Evolutionary conservation across 2,113 vertebrate genomes (phyloP), one percentile per base, ranked within the genome.

Genomic region (Echinops telfairi): DNA sequence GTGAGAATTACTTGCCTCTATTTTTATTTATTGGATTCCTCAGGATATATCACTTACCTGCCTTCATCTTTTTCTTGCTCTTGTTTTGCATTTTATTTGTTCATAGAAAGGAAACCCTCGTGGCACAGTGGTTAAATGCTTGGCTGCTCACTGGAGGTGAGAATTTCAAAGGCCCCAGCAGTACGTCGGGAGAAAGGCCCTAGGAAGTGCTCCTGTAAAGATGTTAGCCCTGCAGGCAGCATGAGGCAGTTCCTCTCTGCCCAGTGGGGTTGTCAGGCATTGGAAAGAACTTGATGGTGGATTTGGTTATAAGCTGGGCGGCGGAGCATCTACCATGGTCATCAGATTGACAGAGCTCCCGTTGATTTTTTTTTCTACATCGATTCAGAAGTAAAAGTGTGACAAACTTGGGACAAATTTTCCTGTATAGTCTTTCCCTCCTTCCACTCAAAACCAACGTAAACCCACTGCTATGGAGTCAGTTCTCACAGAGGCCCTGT

Each of bases 351-450:
- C 1, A 23, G 88, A 88, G 25, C 43, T 66, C 31, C 33, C n/a
- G 78, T 20, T 85, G n/a, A 58, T 79, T 77, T 33, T 70, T 92
- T 57, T 58, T 38, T 75, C 31, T 66, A 80, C 8, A n/a, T 92
- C 77, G 47, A 33, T 92, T 90, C 20, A 91, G 43, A 94, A 92
- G 23, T 84, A 57, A 83, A 78, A 86, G 6, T 68, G 66, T 12
- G 79, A 60, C 93, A 79, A 91, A 19, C 9, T 25, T 58, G 88
- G 70, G 47, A 66, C 70, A 43, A 86, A 1, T 16, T 92, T 85
- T 58, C 17, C 36, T 83, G 81, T 71, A 14, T 89, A 81, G 60
- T 14, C 4, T 79, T 80, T 90, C 16, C 73, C 8, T 90, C 16
- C 73, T 6, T 38, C 7, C 27, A 71, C 47, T 25, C n/a, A 62